Percentiles rank a stretch among this genome's conserved stretches.
Evolutionary conservation across 2,113 vertebrate genomes (phyloP).

Genomic region (Zapus hudsonius): DNA sequence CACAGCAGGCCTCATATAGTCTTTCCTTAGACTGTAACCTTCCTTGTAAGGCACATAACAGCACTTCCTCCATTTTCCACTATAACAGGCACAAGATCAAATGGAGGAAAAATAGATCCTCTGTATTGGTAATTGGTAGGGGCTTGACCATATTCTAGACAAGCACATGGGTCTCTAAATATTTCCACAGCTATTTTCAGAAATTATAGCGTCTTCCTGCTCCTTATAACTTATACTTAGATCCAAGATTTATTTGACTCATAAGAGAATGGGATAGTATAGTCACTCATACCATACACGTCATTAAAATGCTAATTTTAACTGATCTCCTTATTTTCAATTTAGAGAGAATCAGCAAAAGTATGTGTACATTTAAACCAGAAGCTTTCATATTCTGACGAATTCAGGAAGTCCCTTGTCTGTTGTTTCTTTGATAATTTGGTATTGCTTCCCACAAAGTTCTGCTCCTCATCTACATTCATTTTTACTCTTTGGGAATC

Average conservation of each 20-base stretch:
- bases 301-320: constrained; percentile 56
- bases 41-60: not conserved
- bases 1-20: not conserved
- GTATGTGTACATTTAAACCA: constrained; percentile 24
- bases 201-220: not conserved
- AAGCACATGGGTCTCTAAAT: not conserved
- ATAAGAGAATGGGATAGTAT: not conserved
- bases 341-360: constrained; percentile 44
- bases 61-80: not conserved
- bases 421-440: constrained; percentile 53
- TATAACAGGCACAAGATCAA: not conserved
- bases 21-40: not conserved
- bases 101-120: not conserved
- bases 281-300: constrained; percentile 11
- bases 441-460: constrained; percentile 20
- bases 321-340: constrained; percentile 49
- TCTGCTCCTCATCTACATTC: constrained; percentile 34
- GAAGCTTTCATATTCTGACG: not conserved
- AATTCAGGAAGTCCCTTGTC: constrained; percentile 25
- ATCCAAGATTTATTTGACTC: constrained; percentile 48
- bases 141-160: not conserved
- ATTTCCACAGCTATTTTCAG: not conserved
- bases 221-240: constrained; percentile 1
- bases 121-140: not conserved
- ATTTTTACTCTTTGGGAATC: constrained; percentile 30